Evolutionary conservation across 1,140 invertebrate species (phyloP).

Genomic region (Pachypsylla venusta): DNA sequence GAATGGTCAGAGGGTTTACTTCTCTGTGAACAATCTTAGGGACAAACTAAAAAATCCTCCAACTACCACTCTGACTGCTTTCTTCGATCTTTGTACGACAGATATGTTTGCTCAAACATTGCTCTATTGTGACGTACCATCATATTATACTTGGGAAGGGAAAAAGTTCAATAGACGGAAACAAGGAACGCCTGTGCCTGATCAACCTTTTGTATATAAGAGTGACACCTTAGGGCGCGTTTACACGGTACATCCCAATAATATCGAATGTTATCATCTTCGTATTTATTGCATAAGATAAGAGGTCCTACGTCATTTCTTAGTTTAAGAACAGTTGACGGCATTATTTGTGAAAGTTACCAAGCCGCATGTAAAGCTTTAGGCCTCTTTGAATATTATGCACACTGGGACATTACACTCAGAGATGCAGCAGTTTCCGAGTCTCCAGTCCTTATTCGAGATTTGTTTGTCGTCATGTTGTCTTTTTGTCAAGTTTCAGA

Average conservation of each 20-base stretch:
- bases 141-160: conserved; percentile 12
- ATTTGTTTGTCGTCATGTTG: conserved; percentile 17
- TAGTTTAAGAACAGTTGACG: conserved; percentile 27
- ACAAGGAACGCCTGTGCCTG: conserved; percentile 13
- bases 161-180: conserved; percentile 10
- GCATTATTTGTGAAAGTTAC: conserved; percentile 23
- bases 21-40: background rate
- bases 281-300: conserved; percentile 28
- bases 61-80: background rate
- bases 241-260: conserved; percentile 25
- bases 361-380: conserved; percentile 15
- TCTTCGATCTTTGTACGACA: background rate
- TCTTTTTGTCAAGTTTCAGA: conserved; percentile 16
- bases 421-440: conserved; percentile 11
- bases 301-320: conserved; percentile 28
- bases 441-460: conserved; percentile 12
- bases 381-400: conserved; percentile 28
- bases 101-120: background rate
- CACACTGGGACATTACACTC: conserved; percentile 23
- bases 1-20: background rate
- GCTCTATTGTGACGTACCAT: background rate
- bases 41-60: background rate
- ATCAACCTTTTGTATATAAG: conserved; percentile 14
- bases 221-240: conserved; percentile 23
- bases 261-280: conserved; percentile 25